A percentile compares a stretch with the other conserved stretches of the same genome.
Evolutionary conservation across 1,140 invertebrate genomes (phyloP).

Genomic region (Hyposmocoma kahamanoa): DNA sequence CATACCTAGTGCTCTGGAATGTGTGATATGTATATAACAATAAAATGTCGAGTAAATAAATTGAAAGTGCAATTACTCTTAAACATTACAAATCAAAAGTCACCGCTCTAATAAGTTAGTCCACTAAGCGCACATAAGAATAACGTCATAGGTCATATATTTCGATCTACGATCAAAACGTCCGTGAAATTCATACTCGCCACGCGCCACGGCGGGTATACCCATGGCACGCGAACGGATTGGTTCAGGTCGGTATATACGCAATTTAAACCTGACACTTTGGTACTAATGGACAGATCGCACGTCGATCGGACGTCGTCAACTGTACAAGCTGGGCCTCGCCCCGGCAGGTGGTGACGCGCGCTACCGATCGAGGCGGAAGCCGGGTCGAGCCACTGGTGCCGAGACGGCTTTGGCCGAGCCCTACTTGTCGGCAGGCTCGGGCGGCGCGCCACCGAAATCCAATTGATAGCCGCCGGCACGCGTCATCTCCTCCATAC

Average conservation of each 20-base stretch:
- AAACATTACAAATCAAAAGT: constrained; percentile 19
- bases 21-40: no score
- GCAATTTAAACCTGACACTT: constrained; percentile 21
- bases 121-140: constrained; percentile 23
- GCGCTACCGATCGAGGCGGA: no score
- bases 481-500: constrained; percentile 90
- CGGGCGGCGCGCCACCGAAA: constrained; percentile 71
- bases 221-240: constrained; percentile 1
- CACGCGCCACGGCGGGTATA: not conserved
- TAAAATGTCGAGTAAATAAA: constrained; percentile 18
- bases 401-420: constrained; percentile 2
- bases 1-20: no score
- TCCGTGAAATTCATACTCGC: not conserved
- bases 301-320: no score
- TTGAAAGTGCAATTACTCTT: constrained; percentile 37
- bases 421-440: constrained; percentile 56
- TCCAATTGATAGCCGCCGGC: constrained; percentile 78
- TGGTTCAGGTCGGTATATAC: constrained; percentile 20
- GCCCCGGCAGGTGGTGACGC: no score
- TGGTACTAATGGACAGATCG: constrained; percentile 19
- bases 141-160: constrained; percentile 19
- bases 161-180: constrained; percentile 14
- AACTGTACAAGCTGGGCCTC: no score
- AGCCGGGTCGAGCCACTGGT: not conserved
- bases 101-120: constrained; percentile 20